Conservation (phyloP, 2,888 invertebrate genomes). For the Beris morrisii region DNA sequence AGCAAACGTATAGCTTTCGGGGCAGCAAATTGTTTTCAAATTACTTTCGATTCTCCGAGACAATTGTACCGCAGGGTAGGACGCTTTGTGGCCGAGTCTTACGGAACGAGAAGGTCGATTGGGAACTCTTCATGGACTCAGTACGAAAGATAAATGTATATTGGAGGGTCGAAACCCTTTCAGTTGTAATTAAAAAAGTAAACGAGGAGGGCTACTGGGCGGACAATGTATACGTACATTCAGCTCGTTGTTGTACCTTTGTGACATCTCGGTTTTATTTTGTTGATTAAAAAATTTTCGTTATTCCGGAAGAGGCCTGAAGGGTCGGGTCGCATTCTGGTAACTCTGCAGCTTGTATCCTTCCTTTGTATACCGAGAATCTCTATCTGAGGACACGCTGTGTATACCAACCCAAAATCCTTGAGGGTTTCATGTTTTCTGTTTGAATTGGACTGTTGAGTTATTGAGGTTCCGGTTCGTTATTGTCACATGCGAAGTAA, state of each 20-base stretch:
- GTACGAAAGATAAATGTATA: not conserved
- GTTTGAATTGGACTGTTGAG: too few relatives aligned
- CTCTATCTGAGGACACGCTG: too few relatives aligned
- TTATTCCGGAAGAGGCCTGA: not conserved
- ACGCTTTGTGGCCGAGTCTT: too few relatives aligned
- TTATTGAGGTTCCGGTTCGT: too few relatives aligned
- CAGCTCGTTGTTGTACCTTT: not conserved
- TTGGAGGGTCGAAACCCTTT: slow-evolving; percentile 21
- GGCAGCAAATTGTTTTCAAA: slow-evolving; percentile 31
- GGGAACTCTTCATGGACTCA: not conserved
- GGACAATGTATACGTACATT: not conserved
- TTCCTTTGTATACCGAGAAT: too few relatives aligned
- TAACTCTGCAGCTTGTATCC: too few relatives aligned
- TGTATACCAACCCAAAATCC: too few relatives aligned
- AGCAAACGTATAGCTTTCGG: slow-evolving; percentile 15
- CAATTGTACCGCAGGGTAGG: slow-evolving; percentile 29
- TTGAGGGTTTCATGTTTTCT: too few relatives aligned
- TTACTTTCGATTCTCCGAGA: slow-evolving; percentile 30
- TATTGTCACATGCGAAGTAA: too few relatives aligned
- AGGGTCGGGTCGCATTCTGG: too few relatives aligned
- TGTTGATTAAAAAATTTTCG: slow-evolving; percentile 19
- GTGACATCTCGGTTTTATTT: slow-evolving; percentile 22
- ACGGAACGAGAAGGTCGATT: too few relatives aligned
- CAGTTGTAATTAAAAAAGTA: slow-evolving; percentile 31
- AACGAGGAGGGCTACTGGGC: slow-evolving; percentile 27